Conservation (phyloP, 2,888 invertebrate genomes). For the Eilema griseolum region DNA sequence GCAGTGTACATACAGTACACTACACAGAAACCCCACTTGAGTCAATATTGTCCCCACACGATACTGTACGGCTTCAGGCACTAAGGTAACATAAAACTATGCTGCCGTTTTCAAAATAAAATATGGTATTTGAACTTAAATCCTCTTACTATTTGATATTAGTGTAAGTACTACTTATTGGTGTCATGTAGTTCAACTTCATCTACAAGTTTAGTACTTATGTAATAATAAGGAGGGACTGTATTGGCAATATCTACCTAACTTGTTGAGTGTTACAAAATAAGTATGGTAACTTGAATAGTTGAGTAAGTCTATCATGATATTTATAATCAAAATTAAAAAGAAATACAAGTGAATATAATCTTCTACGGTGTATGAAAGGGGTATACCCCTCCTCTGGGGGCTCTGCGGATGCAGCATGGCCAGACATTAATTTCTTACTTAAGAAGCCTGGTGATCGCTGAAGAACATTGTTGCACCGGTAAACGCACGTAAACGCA, state of each 20-base stretch:
- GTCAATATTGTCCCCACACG: conserved; percentile 73
- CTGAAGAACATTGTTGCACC: no score
- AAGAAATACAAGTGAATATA: background rate
- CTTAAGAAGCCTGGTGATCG: no score
- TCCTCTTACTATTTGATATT: conserved; percentile 2
- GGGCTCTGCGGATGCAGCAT: background rate
- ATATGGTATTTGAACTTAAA: conserved; percentile 27
- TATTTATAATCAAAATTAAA: background rate
- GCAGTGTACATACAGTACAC: conserved; percentile 21
- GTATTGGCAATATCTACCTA: conserved; percentile 47
- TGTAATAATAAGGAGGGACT: conserved; percentile 38
- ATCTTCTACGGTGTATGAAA: no score
- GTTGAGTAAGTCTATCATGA: conserved; percentile 36
- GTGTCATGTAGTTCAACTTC: conserved; percentile 11
- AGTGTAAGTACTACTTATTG: conserved; percentile 8
- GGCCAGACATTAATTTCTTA: no score
- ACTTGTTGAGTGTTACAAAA: conserved; percentile 47
- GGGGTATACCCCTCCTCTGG: background rate
- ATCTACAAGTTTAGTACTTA: background rate
- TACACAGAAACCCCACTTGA: conserved; percentile 72
- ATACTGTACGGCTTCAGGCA: conserved; percentile 71
- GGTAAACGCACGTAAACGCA: no score
- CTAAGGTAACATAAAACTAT: conserved; percentile 63
- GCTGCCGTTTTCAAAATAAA: conserved; percentile 27
- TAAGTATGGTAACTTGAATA: conserved; percentile 45